Evolutionary conservation across 53 echinoderm and acorn worm genomes (phyloP), one percentile per base, ranked within the genome.

Genomic region (Holothuria scabra): DNA sequence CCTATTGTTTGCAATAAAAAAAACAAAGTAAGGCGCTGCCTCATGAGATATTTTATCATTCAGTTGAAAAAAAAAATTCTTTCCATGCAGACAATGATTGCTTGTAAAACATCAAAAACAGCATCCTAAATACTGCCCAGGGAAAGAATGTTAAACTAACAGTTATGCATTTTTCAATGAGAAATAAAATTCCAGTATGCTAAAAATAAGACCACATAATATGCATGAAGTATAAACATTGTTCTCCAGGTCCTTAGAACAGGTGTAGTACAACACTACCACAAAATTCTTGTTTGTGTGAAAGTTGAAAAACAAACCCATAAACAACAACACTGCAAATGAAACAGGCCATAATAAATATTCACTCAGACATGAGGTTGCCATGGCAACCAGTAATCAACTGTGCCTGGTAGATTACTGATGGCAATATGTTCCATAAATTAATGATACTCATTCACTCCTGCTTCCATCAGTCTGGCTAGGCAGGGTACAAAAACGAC

Each of bases 271-370:
- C 20, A 69, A 34, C 38, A 41, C 69, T 19, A 38, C 32, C 34
- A 34, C 38, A 69, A 37, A 69, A 69, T 33, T 69, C 35, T 69
- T 30, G 69, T 37, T 69, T 69, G 69, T 41, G 41, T 41, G 34
- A 34, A 69, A 30, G 69, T 52, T 38, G 34, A 30, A 69, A 69
- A 69, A 69, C 69, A 69, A 69, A 69, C 69, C 69, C 41, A 69
- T 69, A 69, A 69, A 69, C 69, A 69, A 69, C 34, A 30, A 69
- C 32, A 69, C 69, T 69, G 69, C 69, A 69, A 69, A 69, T 69
- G 69, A 69, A 69, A 69, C 31, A 37, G 34, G 37, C 69, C 21
- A 22, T 33, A 12, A 69, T 69, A 69, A 69, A 30, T 69, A 32
- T 69, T 22, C 69, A 12, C 69, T 69, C 52, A 52, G 69, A 19